Base-by-base conservation (phyloP, 2,888 invertebrate genomes). In the Tetheella fluctuosa region DNA sequence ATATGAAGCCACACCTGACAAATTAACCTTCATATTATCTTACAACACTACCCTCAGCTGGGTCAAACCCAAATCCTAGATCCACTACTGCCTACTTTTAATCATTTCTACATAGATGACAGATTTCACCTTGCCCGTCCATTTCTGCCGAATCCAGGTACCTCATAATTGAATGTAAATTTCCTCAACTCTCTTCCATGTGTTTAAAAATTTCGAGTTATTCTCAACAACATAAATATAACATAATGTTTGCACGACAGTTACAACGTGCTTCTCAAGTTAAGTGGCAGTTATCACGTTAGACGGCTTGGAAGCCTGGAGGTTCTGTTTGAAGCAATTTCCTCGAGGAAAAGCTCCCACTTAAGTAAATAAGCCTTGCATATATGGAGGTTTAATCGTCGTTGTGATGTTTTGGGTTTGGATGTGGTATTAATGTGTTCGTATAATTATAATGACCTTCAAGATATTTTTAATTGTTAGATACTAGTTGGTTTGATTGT, bases 321-420 rank as follows among this genome's bases (percentile, higher is more conserved):
- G 64, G 69, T 69, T 58, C 65, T 68, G 73, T 76, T 79, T 74
- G 67, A 70, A 74, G 71, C 74, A 78, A 80, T 79, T 77, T 80
- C 74, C 75, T 73, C 56, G 59, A 69, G 75, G 70, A 74, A 77
- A 69, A 65, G 68, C 70, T 68, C 62, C 68, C 65, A 63, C 73
- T 74, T 74, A 77, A 76, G 77, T 77, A 78, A 79, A 78, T 77
- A 77, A 76, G 68, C 73, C 75, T 73, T 72, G 75, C 75, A 72
- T 76, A 71, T 74, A 74, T 72, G 64, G 65, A 60, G 61, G 60
- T 61, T 64, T 69, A 67, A 71, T 67, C 68, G 61, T 57, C 48
- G 17, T 15, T 13, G 23, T 7, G 53, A 25, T 39, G 15, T 39
- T 39, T 23, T 15, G 23, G 13, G 5, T 25, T 57, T 25, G 48